Evolutionary conservation across 2,113 vertebrate genomes (phyloP).

Genomic region (Ictidomys tridecemlineatus): DNA sequence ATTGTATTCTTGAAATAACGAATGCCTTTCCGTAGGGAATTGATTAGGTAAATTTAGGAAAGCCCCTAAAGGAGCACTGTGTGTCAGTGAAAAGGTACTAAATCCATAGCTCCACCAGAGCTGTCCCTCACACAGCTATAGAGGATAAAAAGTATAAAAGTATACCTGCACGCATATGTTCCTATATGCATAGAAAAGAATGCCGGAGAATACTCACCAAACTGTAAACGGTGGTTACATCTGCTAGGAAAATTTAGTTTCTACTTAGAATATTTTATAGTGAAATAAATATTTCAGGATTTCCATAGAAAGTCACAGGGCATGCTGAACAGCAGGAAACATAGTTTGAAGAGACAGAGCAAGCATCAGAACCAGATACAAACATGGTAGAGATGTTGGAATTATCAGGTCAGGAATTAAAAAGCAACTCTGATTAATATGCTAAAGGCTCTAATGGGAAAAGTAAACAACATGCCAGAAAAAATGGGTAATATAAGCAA

Average conservation of each 20-base stretch:
- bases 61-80: not conserved
- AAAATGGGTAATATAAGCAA: not conserved
- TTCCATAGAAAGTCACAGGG: not conserved
- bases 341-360: not conserved
- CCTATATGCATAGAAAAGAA: not conserved
- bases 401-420: not conserved
- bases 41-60: not conserved
- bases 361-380: not conserved
- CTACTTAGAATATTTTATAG: not conserved
- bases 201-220: not conserved
- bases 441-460: not conserved
- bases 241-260: not conserved
- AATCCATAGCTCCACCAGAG: not conserved
- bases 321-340: not conserved
- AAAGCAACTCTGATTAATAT: not conserved
- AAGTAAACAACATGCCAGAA: not conserved
- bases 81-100: not conserved
- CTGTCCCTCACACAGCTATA: not conserved
- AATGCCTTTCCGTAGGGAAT: not conserved
- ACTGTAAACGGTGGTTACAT: not conserved
- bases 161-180: not conserved
- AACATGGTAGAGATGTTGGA: not conserved
- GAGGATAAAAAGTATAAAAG: not conserved
- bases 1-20: conserved; percentile 32
- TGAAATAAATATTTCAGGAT: not conserved